phyloP scores from a whole-genome alignment of 2,888 invertebrate genomes.

The Oasisia sp. region DNA sequence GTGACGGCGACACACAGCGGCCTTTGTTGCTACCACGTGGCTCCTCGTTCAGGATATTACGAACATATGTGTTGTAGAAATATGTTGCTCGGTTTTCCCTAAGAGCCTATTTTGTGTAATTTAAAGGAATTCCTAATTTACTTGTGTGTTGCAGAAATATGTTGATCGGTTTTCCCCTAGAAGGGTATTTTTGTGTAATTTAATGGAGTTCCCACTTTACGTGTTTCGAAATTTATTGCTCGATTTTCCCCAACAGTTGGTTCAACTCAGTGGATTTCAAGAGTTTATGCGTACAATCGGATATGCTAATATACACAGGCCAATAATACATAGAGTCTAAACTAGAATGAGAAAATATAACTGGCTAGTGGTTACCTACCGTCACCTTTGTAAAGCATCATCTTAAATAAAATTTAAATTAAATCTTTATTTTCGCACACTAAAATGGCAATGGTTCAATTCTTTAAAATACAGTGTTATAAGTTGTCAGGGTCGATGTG shows the following conservation, averaged over 20 bases:
- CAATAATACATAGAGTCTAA: not conserved
- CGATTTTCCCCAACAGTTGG: not conserved
- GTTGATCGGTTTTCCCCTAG: not conserved
- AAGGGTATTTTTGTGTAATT: too few species aligned
- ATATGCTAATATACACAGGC: not conserved
- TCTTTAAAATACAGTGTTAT: too few species aligned
- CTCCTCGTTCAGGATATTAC: not conserved
- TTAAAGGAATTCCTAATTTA: not conserved
- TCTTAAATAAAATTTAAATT: too few species aligned
- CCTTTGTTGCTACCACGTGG: not conserved
- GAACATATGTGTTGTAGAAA: not conserved
- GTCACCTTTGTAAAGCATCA: too few species aligned
- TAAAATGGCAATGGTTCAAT: too few species aligned
- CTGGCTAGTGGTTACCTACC: too few species aligned
- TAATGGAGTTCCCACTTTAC: too few species aligned
- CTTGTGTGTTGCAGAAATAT: not conserved
- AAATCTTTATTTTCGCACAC: too few species aligned
- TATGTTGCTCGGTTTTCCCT: not conserved
- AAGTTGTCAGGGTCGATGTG: too few species aligned
- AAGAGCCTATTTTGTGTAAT: not conserved
- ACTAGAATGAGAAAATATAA: too few species aligned
- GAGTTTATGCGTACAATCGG: not conserved
- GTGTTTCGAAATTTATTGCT: too few species aligned
- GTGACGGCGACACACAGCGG: not conserved
- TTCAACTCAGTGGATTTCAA: not conserved